Percentiles rank a stretch among this genome's conserved stretches.
phyloP scores from a whole-genome alignment of 1,140 invertebrate species.

The Dreissena polymorpha region DNA sequence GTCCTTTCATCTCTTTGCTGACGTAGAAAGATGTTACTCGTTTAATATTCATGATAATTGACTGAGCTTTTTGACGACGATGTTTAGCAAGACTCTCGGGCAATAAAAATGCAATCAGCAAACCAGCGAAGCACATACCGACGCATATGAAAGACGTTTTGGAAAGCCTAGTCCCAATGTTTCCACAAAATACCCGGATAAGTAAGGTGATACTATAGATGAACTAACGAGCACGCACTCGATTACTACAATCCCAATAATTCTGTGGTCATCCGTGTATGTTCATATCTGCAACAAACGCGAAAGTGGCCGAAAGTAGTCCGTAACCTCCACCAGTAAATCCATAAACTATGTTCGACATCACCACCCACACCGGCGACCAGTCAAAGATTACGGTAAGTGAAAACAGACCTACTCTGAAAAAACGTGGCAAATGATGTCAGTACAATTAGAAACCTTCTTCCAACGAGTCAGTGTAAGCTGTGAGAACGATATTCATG shows the following conservation, averaged over 20 bases:
- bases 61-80: background rate
- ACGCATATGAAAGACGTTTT: conserved; percentile 26
- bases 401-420: conserved; percentile 10
- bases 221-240: background rate
- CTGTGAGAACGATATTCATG: conserved; percentile 5
- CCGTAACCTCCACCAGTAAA: background rate
- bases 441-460: conserved; percentile 21
- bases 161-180: conserved; percentile 31
- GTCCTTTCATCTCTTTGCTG: conserved; percentile 21
- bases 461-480: conserved; percentile 34
- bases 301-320: conserved; percentile 1
- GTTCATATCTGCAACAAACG: conserved; percentile 40
- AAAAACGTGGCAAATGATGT: background rate
- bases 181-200: conserved; percentile 33
- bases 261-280: conserved; percentile 4
- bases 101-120: conserved; percentile 3
- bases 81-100: conserved; percentile 25
- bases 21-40: conserved; percentile 22
- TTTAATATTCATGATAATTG: conserved; percentile 2
- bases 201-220: background rate
- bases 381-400: conserved; percentile 13
- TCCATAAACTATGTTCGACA: conserved; percentile 24
- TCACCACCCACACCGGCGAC: background rate
- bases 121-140: background rate
- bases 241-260: conserved; percentile 8